Base-by-base conservation (phyloP, 2,797 vertebrate genomes). In the Smutsia temminckii region DNA sequence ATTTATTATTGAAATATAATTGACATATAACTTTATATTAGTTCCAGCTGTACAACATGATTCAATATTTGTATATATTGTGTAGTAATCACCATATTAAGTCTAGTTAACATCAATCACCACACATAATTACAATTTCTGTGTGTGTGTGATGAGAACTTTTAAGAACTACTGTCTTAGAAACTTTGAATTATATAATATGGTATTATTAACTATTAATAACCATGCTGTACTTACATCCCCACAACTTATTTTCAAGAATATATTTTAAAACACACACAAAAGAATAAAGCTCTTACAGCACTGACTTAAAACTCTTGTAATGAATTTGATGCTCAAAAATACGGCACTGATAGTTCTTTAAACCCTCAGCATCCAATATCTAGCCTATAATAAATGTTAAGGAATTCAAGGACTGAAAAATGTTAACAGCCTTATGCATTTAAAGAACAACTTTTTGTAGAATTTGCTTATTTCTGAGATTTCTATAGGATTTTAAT, bases 241-340 rank as follows among this genome's bases (percentile, higher is more conserved):
- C 13, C 25, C 17, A 85, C 72, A n/a, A 92, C 17, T 79, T 57
- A 81, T 77, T 92, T 69, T 77, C 4, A 63, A 72, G 32, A 72
- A 68, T 85, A 80, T 85, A 83, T 85, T 91, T 93, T 27, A 93
- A 93, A 66, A 88, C 55, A 85, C 51, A 89, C 42, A 42, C 42
- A 87, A 91, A 85, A 81, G n/a, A 81, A 85, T 64, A 74, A 96
- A 86, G 34, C 7, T 64, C 23, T 94, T 61, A 55, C 29, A 6
- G 34, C 34, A 78, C 34, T 53, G 69, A 95, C 14, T 87, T 86
- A 87, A 95, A 57, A 61, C n/a, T 80, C 37, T 84, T 49, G 5
- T 93, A 85, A 59, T 88, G 27, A 92, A 93, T 87, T 63, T 93
- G 71, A 92, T 92, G 57, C 40, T 96, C 61, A 92, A 51, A 89